Base-by-base conservation (phyloP, 2,797 vertebrate genomes). In the Argya squamiceps region DNA sequence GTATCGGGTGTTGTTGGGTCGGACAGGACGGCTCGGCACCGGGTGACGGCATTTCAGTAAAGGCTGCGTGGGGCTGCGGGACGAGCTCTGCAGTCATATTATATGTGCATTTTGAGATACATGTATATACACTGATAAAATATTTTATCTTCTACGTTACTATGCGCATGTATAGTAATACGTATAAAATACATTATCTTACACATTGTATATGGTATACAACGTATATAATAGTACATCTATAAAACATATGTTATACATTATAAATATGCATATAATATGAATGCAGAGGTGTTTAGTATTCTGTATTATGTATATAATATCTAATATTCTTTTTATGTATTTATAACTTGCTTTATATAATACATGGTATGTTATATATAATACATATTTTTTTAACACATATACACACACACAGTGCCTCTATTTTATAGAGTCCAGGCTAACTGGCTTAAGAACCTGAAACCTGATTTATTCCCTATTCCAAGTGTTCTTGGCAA, bases 11-110 rank as follows among this genome's bases (percentile, higher is more conserved):
- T 17, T 21, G 27, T 19, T 5, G 67, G 49, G 39, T 21, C 67
- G 22, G 18, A 4, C 36, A 30, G 55, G 4, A 29, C 30, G 29
- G 44, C 52, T 23, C 26, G 11, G 18, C 2, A 1, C 14, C 2
- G 3, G 15, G 15, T 34, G 37, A 5, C 1, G 5, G 34, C 20
- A 0, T 59, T 52, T 32, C 29, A 4, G 20, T n/a, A 19, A 12
- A n/a, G 24, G 70, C 60, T 71, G 49, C 1, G 1, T 13, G 62
- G 8, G 37, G 8, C 32, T 13, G 17, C 8, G 46, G 26, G 32
- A 12, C 3, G 2, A 29, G 3, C 22, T 39, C 27, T 44, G 53
- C 41, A 15, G 2, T 36, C 32, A 0, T 11, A 6, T 23, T 49
- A 7, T 27, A 3, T 22, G 24, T 39, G 11, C 8, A 5, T n/a